Evolutionary conservation across 2,888 invertebrate genomes (phyloP), one percentile per base, ranked within the genome.

Genomic region (Hirtodrosophila histrioides): DNA sequence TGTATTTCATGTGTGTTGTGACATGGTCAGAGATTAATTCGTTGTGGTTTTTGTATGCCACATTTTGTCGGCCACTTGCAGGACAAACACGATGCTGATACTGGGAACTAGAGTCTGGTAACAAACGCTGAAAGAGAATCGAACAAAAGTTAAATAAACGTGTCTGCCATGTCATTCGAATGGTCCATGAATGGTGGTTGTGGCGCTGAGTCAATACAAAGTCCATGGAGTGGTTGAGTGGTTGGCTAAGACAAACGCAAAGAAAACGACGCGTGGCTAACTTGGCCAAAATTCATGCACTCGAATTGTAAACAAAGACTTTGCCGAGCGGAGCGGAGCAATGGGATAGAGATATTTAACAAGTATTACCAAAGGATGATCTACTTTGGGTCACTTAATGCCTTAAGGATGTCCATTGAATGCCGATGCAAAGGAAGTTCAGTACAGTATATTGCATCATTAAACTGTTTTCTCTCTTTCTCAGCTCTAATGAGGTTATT

Each of bases 141-240:
- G 33, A 60, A 64, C 45, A 35, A 54, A 69, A 60, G 43, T 57
- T 70, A 61, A 73, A 75, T 41, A 70, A 65, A 73, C 70, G 75
- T 74, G 72, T 63, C 64, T 31, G 40, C 45, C 50, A 44, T 64
- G 65, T 75, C 70, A 60, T 56, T 60, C 55, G 31, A 63, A 45
- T 60, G 54, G 35, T 40, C 31, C 7, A 31, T 31, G 9, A 31
- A 31, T 8, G 7, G 7, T 8, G 31, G 31, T 9, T 3, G 31
- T 4, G 31, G 39, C 56, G 31, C 49, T 69, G 29, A 56, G 69
- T 57, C 61, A 69, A 69, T 48, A 27, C 2, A 27, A 69, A 45
- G 8, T 17, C 11, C 9, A 10, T 10, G 35, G 17, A 11, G 31
- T 43, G 27, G 45, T 5, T 12, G 9, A 11, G 29, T 48, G 41